Percentiles rank a stretch among this genome's conserved stretches.
phyloP scores from a whole-genome alignment of 64 coral and sea anemone species.

The Platygyra sinensis region DNA sequence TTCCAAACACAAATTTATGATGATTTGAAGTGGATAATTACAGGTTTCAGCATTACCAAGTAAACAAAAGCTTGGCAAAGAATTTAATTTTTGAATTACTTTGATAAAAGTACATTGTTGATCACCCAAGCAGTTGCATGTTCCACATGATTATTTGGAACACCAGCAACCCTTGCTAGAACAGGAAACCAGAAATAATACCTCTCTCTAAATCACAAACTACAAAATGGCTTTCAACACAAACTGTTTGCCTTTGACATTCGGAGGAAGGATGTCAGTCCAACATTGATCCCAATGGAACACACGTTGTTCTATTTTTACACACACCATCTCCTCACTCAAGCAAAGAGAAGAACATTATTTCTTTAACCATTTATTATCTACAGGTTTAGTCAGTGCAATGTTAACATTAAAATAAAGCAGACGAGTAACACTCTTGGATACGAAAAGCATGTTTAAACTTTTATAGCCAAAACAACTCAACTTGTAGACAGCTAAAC shows the following conservation, averaged over 20 bases:
- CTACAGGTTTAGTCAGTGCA: neutral
- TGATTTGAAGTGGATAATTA: constrained; percentile 31
- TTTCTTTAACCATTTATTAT: neutral
- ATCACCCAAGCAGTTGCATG: constrained; percentile 28
- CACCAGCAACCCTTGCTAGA: neutral
- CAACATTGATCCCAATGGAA: neutral
- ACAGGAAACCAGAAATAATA: neutral
- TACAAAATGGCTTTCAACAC: neutral
- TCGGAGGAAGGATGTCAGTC: neutral
- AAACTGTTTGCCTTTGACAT: neutral
- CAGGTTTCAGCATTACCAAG: constrained; percentile 8
- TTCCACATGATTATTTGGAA: neutral
- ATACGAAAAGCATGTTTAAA: neutral
- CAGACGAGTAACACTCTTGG: neutral
- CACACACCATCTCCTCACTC: neutral
- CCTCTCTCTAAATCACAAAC: neutral
- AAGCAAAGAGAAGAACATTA: neutral
- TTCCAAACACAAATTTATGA: neutral
- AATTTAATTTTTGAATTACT: neutral
- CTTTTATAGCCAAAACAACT: constrained; percentile 17
- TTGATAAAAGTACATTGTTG: constrained; percentile 33
- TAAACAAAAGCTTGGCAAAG: constrained; percentile 33
- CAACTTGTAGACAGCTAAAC: constrained; percentile 14
- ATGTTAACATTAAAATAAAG: neutral
- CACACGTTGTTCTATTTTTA: constrained; percentile 14